Percentiles rank a stretch among this genome's conserved stretches.
phyloP scores from a whole-genome alignment of 2,888 invertebrate species.

The Eulithis prunata region DNA sequence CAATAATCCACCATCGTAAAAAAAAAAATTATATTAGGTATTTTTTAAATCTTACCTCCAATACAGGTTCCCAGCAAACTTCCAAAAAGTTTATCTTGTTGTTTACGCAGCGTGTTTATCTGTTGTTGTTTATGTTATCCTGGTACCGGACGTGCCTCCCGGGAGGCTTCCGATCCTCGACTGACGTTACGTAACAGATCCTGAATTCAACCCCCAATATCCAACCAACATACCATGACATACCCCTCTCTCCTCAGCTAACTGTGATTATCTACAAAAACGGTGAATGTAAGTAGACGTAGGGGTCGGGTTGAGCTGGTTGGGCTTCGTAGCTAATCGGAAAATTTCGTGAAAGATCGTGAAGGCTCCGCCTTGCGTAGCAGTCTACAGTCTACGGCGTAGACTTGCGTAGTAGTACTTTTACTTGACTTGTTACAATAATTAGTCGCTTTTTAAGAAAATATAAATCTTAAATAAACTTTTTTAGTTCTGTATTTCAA shows the following conservation, averaged over 20 bases:
- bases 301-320: constrained; percentile 42
- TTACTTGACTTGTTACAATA: constrained; percentile 18
- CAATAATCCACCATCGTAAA: not conserved
- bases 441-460: constrained; percentile 12
- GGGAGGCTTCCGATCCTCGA: constrained; percentile 62
- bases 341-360: constrained; percentile 58
- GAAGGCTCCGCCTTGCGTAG: constrained; percentile 69
- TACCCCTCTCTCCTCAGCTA: constrained; percentile 40
- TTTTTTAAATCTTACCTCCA: constrained; percentile 43
- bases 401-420: constrained; percentile 45
- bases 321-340: constrained; percentile 52
- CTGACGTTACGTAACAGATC: constrained; percentile 80
- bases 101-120: constrained; percentile 76
- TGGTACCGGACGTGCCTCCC: constrained; percentile 58
- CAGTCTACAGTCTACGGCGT: constrained; percentile 46
- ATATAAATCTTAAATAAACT: not conserved
- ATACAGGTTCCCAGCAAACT: constrained; percentile 46
- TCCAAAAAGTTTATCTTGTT: constrained; percentile 56
- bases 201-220: constrained; percentile 61
- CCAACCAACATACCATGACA: constrained; percentile 52
- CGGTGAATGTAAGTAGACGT: constrained; percentile 12
- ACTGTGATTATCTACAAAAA: not conserved
- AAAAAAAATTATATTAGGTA: not conserved
- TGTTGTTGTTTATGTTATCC: constrained; percentile 80
- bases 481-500: no score